Percentiles rank a stretch among this genome's conserved stretches.
These are phyloP conservation scores for Nomada hirtipes DNA, from an alignment of 2,888 invertebrate species.

Conservation along the genomic window DNA sequence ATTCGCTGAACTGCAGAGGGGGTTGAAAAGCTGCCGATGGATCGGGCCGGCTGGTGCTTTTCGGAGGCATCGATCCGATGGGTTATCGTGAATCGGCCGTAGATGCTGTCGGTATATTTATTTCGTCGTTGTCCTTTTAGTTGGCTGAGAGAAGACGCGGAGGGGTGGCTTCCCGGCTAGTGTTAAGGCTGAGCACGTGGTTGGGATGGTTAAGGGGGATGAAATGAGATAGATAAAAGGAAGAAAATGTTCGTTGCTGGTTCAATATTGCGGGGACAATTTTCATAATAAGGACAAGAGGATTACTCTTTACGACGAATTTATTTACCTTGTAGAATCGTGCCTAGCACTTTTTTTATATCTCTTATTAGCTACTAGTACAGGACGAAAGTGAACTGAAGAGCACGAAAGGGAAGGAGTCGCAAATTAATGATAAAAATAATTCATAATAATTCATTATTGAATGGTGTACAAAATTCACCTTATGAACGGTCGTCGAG, in stretches of 20 bases:
- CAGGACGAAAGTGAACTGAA: too few relatives aligned
- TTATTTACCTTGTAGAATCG: background rate
- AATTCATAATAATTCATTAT: too few relatives aligned
- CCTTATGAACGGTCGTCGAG: too few relatives aligned
- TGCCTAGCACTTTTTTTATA: too few relatives aligned
- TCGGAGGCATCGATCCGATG: constrained; percentile 61
- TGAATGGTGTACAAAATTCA: too few relatives aligned
- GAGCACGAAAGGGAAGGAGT: too few relatives aligned
- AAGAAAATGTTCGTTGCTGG: background rate
- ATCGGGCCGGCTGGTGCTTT: background rate
- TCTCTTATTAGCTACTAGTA: too few relatives aligned
- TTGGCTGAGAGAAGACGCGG: background rate
- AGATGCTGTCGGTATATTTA: constrained; percentile 5
- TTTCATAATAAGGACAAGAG: background rate
- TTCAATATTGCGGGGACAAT: background rate
- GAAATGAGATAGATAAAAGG: background rate
- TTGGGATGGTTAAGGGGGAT: background rate
- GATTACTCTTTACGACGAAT: background rate
- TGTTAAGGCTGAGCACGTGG: background rate
- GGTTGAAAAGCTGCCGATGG: background rate
- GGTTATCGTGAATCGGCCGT: constrained; percentile 55
- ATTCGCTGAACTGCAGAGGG: constrained; percentile 38
- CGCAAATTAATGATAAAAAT: too few relatives aligned
- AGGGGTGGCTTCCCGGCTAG: constrained; percentile 17
- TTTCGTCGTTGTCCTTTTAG: constrained; percentile 9